These are phyloP conservation scores for Lamellibrachia columna DNA, from an alignment of 2,888 invertebrate genomes.

Conservation along the genomic window DNA sequence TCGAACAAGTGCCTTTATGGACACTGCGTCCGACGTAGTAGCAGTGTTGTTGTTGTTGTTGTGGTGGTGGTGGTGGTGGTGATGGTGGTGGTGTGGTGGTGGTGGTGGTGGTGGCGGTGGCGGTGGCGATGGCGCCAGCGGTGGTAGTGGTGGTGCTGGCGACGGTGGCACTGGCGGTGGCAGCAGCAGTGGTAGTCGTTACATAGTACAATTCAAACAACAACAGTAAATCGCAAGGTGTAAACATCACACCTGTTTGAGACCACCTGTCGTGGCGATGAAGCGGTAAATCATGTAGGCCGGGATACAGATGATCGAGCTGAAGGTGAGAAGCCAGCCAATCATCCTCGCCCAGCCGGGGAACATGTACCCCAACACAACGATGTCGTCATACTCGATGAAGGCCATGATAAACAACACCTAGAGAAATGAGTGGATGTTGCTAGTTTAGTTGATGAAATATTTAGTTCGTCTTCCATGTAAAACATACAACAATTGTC, in stretches of 20 bases:
- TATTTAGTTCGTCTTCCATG: no score
- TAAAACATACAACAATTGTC: no score
- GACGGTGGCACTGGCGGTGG: no score
- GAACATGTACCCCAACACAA: conserved; percentile 47
- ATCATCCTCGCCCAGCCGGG: conserved; percentile 57
- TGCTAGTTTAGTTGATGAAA: neutral
- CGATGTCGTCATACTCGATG: conserved; percentile 44
- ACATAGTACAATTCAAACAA: neutral
- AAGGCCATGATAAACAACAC: conserved; percentile 57
- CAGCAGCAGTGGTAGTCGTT: neutral
- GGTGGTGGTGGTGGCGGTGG: no score
- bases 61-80: no score
- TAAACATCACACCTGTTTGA: conserved; percentile 49
- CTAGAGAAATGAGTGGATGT: conserved; percentile 37
- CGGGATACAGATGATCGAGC: conserved; percentile 57
- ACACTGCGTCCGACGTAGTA: neutral
- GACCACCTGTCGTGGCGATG: conserved; percentile 48
- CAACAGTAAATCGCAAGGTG: neutral
- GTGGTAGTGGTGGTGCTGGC: no score
- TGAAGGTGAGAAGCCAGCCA: conserved; percentile 62
- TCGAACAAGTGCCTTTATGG: neutral
- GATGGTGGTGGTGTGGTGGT: no score
- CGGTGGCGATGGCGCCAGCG: no score
- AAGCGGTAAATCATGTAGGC: conserved; percentile 62
- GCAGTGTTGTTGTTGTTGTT: no score